Percentiles rank a stretch among this genome's conserved stretches.
These are phyloP conservation scores for Festucalex cinctus DNA, from an alignment of 2,113 vertebrate genomes.

Conservation along the genomic window DNA sequence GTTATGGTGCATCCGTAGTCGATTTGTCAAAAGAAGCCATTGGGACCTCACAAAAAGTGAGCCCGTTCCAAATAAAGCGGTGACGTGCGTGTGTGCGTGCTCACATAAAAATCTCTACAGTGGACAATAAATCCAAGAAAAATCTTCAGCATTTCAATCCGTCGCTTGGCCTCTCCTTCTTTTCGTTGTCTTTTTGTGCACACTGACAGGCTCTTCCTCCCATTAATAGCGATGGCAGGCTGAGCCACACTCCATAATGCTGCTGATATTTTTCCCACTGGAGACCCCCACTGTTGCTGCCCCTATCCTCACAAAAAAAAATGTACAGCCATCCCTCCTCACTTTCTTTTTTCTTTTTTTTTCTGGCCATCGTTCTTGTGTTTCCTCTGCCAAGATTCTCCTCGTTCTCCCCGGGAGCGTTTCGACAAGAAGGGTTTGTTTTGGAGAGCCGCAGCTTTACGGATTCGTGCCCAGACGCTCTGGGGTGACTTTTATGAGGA, in stretches of 20 bases:
- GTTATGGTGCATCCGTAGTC: no score
- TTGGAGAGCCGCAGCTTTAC: constrained; percentile 60
- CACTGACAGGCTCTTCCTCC: constrained; percentile 66
- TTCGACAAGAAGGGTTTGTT: constrained; percentile 67
- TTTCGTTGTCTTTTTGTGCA: constrained; percentile 51
- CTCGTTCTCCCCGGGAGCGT: constrained; percentile 62
- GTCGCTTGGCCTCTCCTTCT: constrained; percentile 32
- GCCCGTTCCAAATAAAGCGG: background rate
- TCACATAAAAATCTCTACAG: constrained; percentile 1
- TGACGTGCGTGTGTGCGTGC: background rate
- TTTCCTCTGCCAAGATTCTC: constrained; percentile 41
- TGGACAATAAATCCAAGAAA: background rate
- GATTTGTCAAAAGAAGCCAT: background rate
- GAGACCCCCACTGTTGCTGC: constrained; percentile 59
- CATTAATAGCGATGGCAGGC: constrained; percentile 65
- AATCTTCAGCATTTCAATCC: constrained; percentile 35
- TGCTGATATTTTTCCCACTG: constrained; percentile 62
- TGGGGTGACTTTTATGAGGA: constrained; percentile 72
- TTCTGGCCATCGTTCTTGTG: constrained; percentile 47
- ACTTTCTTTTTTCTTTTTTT: background rate
- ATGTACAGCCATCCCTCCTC: constrained; percentile 42
- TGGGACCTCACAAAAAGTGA: background rate
- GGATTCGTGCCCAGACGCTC: constrained; percentile 67
- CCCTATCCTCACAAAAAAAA: constrained; percentile 16
- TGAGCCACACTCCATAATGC: constrained; percentile 55